Evolutionary conservation across 2,113 vertebrate genomes (phyloP), one percentile per base, ranked within the genome.

Genomic region (Redunca redunca): DNA sequence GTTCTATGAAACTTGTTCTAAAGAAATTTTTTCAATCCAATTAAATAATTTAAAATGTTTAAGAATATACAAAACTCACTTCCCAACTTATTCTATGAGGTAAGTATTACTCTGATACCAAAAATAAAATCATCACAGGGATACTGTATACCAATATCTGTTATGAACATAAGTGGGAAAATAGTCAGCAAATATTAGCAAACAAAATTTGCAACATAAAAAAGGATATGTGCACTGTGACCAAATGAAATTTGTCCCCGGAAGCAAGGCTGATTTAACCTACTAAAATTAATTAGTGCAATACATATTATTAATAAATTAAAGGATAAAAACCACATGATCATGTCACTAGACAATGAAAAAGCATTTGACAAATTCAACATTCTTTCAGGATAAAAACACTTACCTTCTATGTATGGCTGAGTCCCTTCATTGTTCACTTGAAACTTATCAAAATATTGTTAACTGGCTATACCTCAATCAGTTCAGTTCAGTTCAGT

Each of bases 141-240:
- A 77, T 90, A 60, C 78, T 78, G 17, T 14, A 74, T 33, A 64
- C 40, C 55, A 86, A 25, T 40, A 90, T 67, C 33, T 50, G n/a
- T 62, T 86, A 48, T 78, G 48, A 87, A 81, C 81, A 46, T 25
- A 86, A 86, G 85, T 85, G 64, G 40, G 95, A 92, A 96, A 95
- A 36, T 87, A 86, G 30, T 91, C 82, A 90, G n/a, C 67, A 77
- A 94, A 94, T 82, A 26, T 85, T 82, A 86, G 80, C 60, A 86
- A 95, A 94, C 53, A 33, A 52, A 95, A 64, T 77, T 90, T 33
- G 81, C 46, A 87, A 87, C 28, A 83, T 90, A 52, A 16, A 77
- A 88, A 84, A 92, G 60, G 33, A 64, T 55, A 84, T 8, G 10
- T 62, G 58, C n/a, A 46, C 57, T 40, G 30, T 62, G 77, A 67